phyloP scores from a whole-genome alignment of 1,140 invertebrate genomes.

The Eupristina koningsbergeri region DNA sequence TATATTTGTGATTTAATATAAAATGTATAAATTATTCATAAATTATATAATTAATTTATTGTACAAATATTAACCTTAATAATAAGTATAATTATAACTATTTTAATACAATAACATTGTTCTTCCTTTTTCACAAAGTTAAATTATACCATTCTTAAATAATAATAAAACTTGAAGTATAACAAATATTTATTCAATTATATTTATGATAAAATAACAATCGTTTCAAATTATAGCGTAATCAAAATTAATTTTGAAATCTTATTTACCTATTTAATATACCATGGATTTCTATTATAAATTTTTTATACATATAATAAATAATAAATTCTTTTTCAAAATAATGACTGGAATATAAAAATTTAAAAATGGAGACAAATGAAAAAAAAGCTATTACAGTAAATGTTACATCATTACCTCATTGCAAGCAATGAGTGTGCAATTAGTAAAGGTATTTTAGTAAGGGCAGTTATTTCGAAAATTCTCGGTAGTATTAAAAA shows the following conservation, averaged over 20 bases:
- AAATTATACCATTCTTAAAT: background rate
- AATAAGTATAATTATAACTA: background rate
- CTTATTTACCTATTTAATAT: background rate
- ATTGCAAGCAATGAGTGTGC: no score
- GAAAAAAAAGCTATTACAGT: background rate
- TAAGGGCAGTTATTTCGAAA: constrained; percentile 63
- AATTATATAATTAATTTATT: constrained; percentile 31
- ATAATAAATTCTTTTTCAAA: no score
- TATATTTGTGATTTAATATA: background rate
- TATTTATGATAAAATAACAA: background rate
- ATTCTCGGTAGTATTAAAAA: background rate
- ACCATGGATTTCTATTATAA: no score
- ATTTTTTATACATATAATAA: no score
- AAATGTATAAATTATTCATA: background rate
- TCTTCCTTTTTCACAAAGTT: background rate
- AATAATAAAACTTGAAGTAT: background rate
- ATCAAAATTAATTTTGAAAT: background rate
- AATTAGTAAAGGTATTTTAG: constrained; percentile 60
- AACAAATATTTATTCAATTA: background rate
- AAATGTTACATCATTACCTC: background rate
- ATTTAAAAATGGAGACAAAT: no score
- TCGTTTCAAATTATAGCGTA: background rate
- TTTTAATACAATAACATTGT: background rate
- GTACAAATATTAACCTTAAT: constrained; percentile 6
- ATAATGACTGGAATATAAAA: no score